Conservation (phyloP, 2,113 vertebrate genomes). For the Odontesthes bonariensis region DNA sequence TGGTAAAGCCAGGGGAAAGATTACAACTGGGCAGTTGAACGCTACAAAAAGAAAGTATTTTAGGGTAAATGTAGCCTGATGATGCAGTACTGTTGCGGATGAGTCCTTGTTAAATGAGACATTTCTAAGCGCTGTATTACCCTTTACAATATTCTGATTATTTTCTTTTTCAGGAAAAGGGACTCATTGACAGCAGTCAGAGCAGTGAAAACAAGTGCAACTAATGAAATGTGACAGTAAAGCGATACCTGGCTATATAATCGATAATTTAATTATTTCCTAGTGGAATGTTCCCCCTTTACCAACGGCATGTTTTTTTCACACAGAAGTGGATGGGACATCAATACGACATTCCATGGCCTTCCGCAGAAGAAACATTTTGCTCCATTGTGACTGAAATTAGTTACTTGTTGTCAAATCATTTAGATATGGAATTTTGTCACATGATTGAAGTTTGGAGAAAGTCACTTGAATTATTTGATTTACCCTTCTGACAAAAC, state of each 20-base stretch:
- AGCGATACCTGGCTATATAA: slow-evolving; percentile 90
- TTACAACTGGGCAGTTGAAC: slow-evolving; percentile 20
- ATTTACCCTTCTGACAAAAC: no score
- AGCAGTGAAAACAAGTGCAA: slow-evolving; percentile 75
- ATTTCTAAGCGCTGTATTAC: background rate
- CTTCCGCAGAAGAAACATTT: no score
- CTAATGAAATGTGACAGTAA: slow-evolving; percentile 91
- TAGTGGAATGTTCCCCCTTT: slow-evolving; percentile 80
- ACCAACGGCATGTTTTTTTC: slow-evolving; percentile 10
- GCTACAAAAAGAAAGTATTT: background rate
- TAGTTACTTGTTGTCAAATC: no score
- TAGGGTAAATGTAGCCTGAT: slow-evolving; percentile 5
- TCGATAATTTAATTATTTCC: slow-evolving; percentile 94
- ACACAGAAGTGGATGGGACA: slow-evolving; percentile 10
- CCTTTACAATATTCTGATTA: slow-evolving; percentile 27
- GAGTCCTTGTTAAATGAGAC: slow-evolving; percentile 9
- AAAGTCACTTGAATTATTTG: no score
- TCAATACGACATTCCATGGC: background rate
- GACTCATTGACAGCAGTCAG: slow-evolving; percentile 77
- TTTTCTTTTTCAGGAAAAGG: slow-evolving; percentile 86
- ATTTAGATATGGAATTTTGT: no score
- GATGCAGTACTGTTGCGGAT: slow-evolving; percentile 25
- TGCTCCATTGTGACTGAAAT: no score
- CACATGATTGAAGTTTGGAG: no score
- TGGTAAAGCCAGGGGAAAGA: slow-evolving; percentile 57